These are phyloP conservation scores for Tetranychus cinnabarinus DNA, from an alignment of 1,140 invertebrate genomes.

Conservation along the genomic window DNA sequence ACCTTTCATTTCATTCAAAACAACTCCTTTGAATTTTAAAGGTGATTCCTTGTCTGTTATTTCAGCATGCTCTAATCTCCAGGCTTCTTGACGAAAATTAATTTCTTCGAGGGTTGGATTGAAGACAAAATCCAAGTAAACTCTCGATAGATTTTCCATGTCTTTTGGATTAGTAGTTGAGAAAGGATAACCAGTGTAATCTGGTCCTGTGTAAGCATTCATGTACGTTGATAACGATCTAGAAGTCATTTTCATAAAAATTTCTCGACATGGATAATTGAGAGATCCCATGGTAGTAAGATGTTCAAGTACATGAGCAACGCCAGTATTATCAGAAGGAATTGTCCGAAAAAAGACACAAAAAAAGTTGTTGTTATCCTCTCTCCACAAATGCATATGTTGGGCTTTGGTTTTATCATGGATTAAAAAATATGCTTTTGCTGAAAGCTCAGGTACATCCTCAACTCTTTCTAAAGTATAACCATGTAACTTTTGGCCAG, in stretches of 20 bases:
- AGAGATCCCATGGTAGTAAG: constrained; percentile 67
- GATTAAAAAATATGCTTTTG: constrained; percentile 46
- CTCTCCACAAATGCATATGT: constrained; percentile 64
- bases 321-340: constrained; percentile 61
- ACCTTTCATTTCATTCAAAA: constrained; percentile 97
- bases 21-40: constrained; percentile 64
- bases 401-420: constrained; percentile 59
- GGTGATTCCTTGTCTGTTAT: constrained; percentile 42
- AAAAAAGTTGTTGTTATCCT: constrained; percentile 45
- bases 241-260: constrained; percentile 87
- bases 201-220: constrained; percentile 78
- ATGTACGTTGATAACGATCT: constrained; percentile 80
- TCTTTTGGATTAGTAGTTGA: constrained; percentile 72
- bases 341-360: constrained; percentile 71
- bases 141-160: constrained; percentile 31
- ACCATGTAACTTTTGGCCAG: constrained; percentile 15
- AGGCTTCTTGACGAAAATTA: constrained; percentile 80
- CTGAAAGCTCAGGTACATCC: constrained; percentile 34
- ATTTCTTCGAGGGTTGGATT: constrained; percentile 47
- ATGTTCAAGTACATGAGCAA: constrained; percentile 84
- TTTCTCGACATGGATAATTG: constrained; percentile 56
- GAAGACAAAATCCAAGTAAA: constrained; percentile 77
- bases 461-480: constrained; percentile 19
- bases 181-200: constrained; percentile 84
- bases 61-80: constrained; percentile 64